A percentile compares a stretch with the other conserved stretches of the same genome.
phyloP scores from a whole-genome alignment of 2,888 invertebrate genomes.

The Tillus elongatus region DNA sequence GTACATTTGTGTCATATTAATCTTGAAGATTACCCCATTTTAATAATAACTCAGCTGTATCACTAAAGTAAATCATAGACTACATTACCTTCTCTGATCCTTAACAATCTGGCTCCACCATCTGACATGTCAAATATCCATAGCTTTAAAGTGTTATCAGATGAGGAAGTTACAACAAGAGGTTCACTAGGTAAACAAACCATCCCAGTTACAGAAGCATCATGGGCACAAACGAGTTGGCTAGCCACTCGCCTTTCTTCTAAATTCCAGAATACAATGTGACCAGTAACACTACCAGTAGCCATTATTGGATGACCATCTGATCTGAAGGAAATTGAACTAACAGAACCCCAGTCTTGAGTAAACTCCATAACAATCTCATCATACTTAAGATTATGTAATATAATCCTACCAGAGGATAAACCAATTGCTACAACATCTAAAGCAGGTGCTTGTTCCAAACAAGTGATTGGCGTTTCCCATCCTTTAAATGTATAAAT shows the following conservation, averaged over 20 bases:
- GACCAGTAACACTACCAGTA: constrained; percentile 71
- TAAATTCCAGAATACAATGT: constrained; percentile 90
- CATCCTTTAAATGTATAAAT: constrained; percentile 72
- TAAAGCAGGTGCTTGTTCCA: constrained; percentile 84
- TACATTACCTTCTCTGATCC: constrained; percentile 55
- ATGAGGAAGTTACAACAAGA: constrained; percentile 78
- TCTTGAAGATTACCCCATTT: too few relatives aligned
- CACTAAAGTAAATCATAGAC: too few relatives aligned
- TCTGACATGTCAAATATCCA: constrained; percentile 90
- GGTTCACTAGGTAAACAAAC: constrained; percentile 83
- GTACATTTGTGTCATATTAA: too few relatives aligned
- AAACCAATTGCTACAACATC: constrained; percentile 88
- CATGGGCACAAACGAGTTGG: constrained; percentile 75
- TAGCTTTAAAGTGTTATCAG: constrained; percentile 88
- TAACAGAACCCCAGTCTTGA: constrained; percentile 89
- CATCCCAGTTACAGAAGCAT: constrained; percentile 65
- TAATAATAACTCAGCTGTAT: too few relatives aligned
- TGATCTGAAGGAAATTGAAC: constrained; percentile 74
- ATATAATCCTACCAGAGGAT: constrained; percentile 66
- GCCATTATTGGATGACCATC: constrained; percentile 83
- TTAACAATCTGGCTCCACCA: constrained; percentile 74
- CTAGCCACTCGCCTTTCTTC: constrained; percentile 70
- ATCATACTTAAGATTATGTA: constrained; percentile 83
- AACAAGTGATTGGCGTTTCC: constrained; percentile 58
- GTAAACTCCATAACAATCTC: constrained; percentile 71